Percentiles rank a stretch among this genome's conserved stretches.
Conservation (phyloP, 2,113 vertebrate species). For the Colaptes auratus region DNA sequence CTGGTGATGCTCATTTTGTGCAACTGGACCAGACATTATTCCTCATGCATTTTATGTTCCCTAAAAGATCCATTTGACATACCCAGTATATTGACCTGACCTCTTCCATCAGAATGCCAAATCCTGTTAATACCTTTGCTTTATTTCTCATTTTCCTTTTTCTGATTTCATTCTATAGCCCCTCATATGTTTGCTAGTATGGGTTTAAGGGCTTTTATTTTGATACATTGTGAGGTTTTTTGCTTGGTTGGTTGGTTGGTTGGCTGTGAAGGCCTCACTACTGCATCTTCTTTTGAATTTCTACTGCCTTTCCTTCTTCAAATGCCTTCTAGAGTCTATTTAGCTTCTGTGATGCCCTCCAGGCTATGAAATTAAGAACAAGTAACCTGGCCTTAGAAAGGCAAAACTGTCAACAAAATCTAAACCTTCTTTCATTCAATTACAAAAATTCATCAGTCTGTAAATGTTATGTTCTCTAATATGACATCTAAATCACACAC, state of each 20-base stretch:
- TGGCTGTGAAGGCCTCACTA: neutral
- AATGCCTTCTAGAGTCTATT: neutral
- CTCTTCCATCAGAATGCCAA: neutral
- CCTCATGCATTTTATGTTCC: neutral
- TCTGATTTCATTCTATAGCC: neutral
- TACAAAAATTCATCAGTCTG: neutral
- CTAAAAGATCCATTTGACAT: neutral
- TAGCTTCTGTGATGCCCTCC: neutral
- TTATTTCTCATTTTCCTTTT: neutral
- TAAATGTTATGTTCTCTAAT: neutral
- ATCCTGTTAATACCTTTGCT: neutral
- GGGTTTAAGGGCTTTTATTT: neutral
- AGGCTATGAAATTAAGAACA: neutral
- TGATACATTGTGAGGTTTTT: neutral
- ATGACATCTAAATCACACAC: neutral
- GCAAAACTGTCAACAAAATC: neutral
- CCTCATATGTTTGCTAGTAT: neutral
- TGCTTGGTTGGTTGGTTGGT: no score
- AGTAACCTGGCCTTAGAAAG: neutral
- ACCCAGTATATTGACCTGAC: neutral
- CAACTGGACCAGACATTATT: neutral
- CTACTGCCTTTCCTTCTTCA: neutral
- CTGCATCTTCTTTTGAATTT: neutral
- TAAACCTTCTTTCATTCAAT: neutral
- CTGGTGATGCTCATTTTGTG: neutral